Conservation (phyloP, 2,888 invertebrate genomes). For the Halocaridina rubra region DNA sequence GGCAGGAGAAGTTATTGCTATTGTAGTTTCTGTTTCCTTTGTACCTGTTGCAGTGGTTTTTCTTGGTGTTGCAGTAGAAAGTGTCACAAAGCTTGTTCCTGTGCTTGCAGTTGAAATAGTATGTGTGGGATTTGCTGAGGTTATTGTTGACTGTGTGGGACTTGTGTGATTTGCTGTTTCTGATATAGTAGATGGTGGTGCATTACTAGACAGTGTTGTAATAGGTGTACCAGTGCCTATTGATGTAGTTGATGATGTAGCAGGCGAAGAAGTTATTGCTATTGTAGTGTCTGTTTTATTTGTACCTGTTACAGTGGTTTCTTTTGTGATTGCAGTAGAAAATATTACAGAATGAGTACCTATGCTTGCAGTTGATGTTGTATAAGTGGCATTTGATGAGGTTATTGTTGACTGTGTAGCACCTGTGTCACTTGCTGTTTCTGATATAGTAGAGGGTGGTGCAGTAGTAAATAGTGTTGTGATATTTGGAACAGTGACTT, state of each 20-base stretch:
- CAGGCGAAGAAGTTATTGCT: background rate
- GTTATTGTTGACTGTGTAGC: background rate
- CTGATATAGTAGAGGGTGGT: background rate
- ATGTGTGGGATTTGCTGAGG: background rate
- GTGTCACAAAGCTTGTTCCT: background rate
- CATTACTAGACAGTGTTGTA: background rate
- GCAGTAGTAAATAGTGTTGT: background rate
- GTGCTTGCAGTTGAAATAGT: background rate
- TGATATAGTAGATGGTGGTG: background rate
- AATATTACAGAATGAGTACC: background rate
- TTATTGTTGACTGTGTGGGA: no score
- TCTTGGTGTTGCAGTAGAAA: no score
- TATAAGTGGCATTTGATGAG: background rate
- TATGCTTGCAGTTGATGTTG: background rate
- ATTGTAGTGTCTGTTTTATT: background rate
- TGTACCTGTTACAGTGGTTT: background rate
- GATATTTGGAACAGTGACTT: background rate
- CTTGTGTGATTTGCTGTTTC: background rate
- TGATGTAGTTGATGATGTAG: background rate
- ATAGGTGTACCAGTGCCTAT: background rate
- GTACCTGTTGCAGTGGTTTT: background rate
- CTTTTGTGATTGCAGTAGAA: background rate
- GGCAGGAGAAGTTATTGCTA: no score
- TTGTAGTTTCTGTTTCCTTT: no score
- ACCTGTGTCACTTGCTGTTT: background rate